Conservation (phyloP, 2,888 invertebrate species). For the Oxyscelio sp. region DNA sequence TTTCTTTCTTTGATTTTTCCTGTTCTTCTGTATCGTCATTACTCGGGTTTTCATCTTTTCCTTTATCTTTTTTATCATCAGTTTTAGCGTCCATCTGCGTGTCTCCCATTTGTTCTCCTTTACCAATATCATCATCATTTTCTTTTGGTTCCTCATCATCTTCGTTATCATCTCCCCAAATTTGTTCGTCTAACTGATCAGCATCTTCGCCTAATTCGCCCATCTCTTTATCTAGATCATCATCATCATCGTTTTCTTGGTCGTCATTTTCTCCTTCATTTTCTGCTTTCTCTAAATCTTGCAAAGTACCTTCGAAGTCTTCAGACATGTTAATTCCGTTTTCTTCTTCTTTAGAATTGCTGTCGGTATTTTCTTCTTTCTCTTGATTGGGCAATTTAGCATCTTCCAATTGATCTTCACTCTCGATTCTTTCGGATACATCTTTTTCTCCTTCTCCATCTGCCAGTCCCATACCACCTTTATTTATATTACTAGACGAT, state of each 20-base stretch:
- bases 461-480: conserved; percentile 95
- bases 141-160: conserved; percentile 90
- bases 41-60: conserved; percentile 88
- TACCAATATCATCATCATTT: conserved; percentile 88
- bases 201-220: conserved; percentile 97
- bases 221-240: conserved; percentile 98
- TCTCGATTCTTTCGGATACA: conserved; percentile 97
- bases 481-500: conserved; percentile 90
- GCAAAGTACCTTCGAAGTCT: conserved; percentile 96
- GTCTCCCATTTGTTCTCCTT: conserved; percentile 89
- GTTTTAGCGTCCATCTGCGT: conserved; percentile 88
- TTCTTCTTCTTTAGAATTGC: conserved; percentile 95
- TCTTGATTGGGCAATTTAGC: conserved; percentile 95
- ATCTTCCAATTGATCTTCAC: conserved; percentile 98
- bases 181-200: conserved; percentile 94
- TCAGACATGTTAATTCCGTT: conserved; percentile 98
- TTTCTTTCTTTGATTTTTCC: conserved; percentile 90
- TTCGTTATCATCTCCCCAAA: conserved; percentile 94
- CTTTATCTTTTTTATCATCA: conserved; percentile 88
- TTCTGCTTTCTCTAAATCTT: conserved; percentile 92
- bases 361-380: conserved; percentile 91
- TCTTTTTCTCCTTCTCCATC: conserved; percentile 98
- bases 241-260: conserved; percentile 91
- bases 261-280: conserved; percentile 91
- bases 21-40: conserved; percentile 88